phyloP scores from a whole-genome alignment of 2,888 invertebrate species.

The Trichopria drosophilae region DNA sequence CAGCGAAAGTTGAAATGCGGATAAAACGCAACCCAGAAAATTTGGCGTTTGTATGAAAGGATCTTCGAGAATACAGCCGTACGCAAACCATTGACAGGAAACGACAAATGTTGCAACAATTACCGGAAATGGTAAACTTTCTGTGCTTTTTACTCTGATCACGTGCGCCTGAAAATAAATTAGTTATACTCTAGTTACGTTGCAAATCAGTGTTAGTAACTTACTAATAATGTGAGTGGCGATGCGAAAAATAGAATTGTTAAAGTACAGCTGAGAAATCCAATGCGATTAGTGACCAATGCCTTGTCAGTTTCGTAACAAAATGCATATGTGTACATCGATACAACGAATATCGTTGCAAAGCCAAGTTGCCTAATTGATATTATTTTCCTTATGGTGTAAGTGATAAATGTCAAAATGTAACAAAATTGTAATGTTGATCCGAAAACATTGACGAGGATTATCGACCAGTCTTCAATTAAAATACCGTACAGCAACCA shows the following conservation, averaged over 20 bases:
- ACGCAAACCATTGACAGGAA: slow-evolving; percentile 80
- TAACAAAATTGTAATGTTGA: slow-evolving; percentile 72
- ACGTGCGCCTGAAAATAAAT: slow-evolving; percentile 67
- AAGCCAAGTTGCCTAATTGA: slow-evolving; percentile 67
- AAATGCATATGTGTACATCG: slow-evolving; percentile 64
- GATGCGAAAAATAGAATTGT: slow-evolving; percentile 82
- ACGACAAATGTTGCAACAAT: slow-evolving; percentile 83
- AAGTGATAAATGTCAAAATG: slow-evolving; percentile 71
- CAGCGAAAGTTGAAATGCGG: slow-evolving; percentile 73
- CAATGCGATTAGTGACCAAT: slow-evolving; percentile 66
- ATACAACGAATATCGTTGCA: slow-evolving; percentile 61
- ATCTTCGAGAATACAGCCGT: slow-evolving; percentile 79
- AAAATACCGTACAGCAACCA: slow-evolving; percentile 82
- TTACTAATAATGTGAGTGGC: slow-evolving; percentile 75
- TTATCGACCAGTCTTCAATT: slow-evolving; percentile 71
- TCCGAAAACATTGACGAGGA: slow-evolving; percentile 77
- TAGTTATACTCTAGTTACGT: not conserved
- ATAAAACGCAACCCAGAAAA: slow-evolving; percentile 74
- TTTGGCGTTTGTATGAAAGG: slow-evolving; percentile 80
- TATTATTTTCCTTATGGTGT: slow-evolving; percentile 70
- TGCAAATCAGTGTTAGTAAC: slow-evolving; percentile 31
- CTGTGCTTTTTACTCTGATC: slow-evolving; percentile 75
- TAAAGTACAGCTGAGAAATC: slow-evolving; percentile 71
- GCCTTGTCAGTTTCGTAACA: slow-evolving; percentile 62
- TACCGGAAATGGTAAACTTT: slow-evolving; percentile 84